A percentile compares a stretch with the other conserved stretches of the same genome.
These are phyloP conservation scores for Sitophilus oryzae DNA, from an alignment of 1,140 invertebrate species.

Conservation along the genomic window DNA sequence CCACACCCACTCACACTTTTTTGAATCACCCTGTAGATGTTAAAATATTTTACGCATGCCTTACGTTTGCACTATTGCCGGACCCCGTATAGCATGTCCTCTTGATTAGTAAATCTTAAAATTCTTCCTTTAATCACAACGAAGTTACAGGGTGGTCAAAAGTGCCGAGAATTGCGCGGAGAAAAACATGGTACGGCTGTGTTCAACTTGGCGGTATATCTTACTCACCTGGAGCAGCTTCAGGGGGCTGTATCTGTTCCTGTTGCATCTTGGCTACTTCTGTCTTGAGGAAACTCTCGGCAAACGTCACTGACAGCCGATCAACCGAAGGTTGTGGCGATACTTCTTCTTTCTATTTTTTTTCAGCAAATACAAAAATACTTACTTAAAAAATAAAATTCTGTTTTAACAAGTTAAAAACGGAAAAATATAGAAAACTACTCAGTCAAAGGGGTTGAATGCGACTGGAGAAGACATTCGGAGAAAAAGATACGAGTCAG, in stretches of 20 bases:
- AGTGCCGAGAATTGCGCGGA: too few species aligned
- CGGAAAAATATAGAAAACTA: too few species aligned
- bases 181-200: too few species aligned
- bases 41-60: too few species aligned
- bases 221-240: not conserved
- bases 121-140: not conserved
- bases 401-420: too few species aligned
- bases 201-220: not conserved
- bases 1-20: too few species aligned
- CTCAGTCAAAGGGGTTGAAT: not conserved
- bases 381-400: too few species aligned
- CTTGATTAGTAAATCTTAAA: not conserved
- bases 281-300: constrained; percentile 44
- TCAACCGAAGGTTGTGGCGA: constrained; percentile 61
- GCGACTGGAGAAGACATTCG: not conserved
- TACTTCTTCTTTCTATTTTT: constrained; percentile 49
- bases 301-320: constrained; percentile 64
- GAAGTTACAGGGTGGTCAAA: too few species aligned
- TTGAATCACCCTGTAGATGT: too few species aligned
- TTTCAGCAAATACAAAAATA: too few species aligned
- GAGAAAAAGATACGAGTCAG: constrained; percentile 11
- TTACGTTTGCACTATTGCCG: not conserved
- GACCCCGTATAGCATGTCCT: not conserved
- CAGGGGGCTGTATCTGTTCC: not conserved
- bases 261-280: constrained; percentile 25